Base-by-base conservation (phyloP, 2,113 vertebrate genomes). In the Gobio gobio region DNA sequence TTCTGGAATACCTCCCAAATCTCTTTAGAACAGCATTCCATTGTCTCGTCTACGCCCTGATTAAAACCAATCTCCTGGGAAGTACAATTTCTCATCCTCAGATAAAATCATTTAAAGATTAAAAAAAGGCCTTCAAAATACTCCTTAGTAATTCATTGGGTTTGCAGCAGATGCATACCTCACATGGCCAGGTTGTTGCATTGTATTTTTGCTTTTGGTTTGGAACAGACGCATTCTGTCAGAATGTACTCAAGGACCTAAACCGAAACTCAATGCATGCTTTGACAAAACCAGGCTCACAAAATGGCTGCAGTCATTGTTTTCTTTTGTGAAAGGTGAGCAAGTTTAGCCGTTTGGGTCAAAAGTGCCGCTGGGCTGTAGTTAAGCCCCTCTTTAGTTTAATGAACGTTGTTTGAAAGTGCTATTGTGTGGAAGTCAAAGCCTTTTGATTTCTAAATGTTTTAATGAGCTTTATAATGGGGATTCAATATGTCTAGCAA, bases 401-500 rank as follows among this genome's bases (percentile, higher is more conserved):
- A 82, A 74, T 10, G 64, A 87, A 80, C 51, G 2, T 68, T 85
- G 59, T 88, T 81, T 82, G 36, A 85, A 86, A 58, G 81, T 18
- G 81, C 54, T 43, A 72, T 83, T 77, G 85, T 77, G 84, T 87
- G 40, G 45, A 87, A 85, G 78, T 49, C 61, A 85, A 81, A 7
- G 73, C 83, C 47, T 63, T 24, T 77, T 85, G 84, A 78, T 87
- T 29, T 83, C 68, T 18, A 40, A 82, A 83, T 58, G 10, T 70
- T 49, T 87, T 79, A 90, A 86, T 49, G 10, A 78, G 87, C 78
- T 76, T 73, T 86, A 58, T 63, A 82, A n/a, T 78, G 40, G 36
- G 72, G 26, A 33, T 82, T 54, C 2, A 0, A 76, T 82, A 40
- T 33, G 58, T 79, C 43, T 10, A 51, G 24, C 14, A 13, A 45